Evolutionary conservation across 2,113 vertebrate species (phyloP), one percentile per base, ranked within the genome.

Genomic region (Gobius niger): DNA sequence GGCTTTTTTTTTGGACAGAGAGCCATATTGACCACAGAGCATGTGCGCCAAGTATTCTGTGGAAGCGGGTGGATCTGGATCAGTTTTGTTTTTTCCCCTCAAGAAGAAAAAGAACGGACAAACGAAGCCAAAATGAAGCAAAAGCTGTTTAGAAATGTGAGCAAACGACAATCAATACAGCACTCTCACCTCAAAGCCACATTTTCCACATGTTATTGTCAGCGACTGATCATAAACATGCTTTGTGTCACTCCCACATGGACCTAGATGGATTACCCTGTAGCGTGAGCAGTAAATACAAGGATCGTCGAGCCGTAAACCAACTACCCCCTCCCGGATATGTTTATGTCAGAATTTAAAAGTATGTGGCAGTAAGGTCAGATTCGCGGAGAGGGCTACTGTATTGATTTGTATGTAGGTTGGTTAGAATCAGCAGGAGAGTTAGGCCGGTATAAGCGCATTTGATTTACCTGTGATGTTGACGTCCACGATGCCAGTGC

Each of bases 381-480:
- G 15, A 47, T 49, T 73, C 61, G 44, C 7, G 51, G 67, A 24
- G 40, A 24, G 24, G 65, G 54, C 47, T 72, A 74, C 75, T 78
- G 83, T 69, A 78, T 82, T 75, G 80, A 67, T 13, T 52, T 65
- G 24, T 70, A 73, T 70, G 24, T 63, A 70, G 78, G 74, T 78
- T 74, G 19, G 52, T 70, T 49, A 73, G 44, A 67, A 15, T 14
- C 47, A 77, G 44, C 47, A 11, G 14, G 34, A 9, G 18, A 24
- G 44, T 67, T 6, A n/a, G 34, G 16, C 14, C 19, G 56, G n/a
- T 24, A 24, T 24, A 11, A 60, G 57, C 12, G 57, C 10, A 0
- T 16, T 40, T 0, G 7, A 72, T 95, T 89, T 96, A 99, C 98
- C 98, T 90, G 96, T 98, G 83, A 99, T 93, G 88, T 98, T 98